Conservation (phyloP, 1,140 invertebrate species). For the Aphelinus atriplicis region DNA sequence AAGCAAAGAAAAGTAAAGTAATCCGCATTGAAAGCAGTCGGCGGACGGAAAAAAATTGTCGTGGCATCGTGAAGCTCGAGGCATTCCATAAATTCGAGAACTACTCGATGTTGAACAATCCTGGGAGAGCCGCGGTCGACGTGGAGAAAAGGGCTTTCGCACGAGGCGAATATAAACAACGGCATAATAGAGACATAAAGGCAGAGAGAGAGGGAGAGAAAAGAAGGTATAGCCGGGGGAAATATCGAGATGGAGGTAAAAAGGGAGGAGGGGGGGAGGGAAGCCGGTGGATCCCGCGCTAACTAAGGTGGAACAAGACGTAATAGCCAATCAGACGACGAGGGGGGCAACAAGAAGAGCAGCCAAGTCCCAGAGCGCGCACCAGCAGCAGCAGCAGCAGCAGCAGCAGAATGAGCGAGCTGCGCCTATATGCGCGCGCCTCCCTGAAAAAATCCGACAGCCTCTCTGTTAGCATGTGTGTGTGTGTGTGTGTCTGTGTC, state of each 20-base stretch:
- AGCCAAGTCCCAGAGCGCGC: slow-evolving; percentile 57
- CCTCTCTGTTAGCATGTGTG: slow-evolving; percentile 1
- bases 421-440: slow-evolving; percentile 4
- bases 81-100: too few species aligned
- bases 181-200: slow-evolving; percentile 28
- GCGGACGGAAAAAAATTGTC: too few species aligned
- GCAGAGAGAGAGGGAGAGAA: slow-evolving; percentile 42
- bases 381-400: not conserved
- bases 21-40: too few species aligned
- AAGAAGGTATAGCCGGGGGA: slow-evolving; percentile 37
- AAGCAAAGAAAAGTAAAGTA: too few species aligned
- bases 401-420: not conserved
- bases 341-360: slow-evolving; percentile 57
- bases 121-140: not conserved
- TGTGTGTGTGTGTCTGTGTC: not conserved
- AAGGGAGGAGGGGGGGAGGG: slow-evolving; percentile 46
- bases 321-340: slow-evolving; percentile 64
- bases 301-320: slow-evolving; percentile 55
- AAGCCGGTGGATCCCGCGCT: slow-evolving; percentile 57
- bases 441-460: slow-evolving; percentile 1
- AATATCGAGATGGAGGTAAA: slow-evolving; percentile 16
- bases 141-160: not conserved
- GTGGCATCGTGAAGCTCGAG: too few species aligned
- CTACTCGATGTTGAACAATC: too few species aligned
- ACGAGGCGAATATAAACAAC: not conserved